Conservation (phyloP, 1,140 invertebrate genomes). For the Drosophila orena region DNA sequence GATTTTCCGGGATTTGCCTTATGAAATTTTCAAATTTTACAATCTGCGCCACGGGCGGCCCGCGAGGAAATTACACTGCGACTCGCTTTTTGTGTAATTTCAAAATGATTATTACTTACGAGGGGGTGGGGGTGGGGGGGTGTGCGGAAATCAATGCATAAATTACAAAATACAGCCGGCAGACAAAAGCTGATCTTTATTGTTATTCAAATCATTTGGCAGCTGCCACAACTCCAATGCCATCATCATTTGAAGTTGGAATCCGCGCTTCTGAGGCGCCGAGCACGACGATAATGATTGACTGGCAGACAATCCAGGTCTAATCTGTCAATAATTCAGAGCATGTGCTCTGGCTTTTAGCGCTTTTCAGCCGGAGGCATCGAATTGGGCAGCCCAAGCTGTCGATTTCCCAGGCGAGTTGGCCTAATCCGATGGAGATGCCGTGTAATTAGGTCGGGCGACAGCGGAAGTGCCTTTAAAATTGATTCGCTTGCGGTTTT, state of each 20-base stretch:
- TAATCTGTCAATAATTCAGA: constrained; percentile 79
- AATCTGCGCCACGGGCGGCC: constrained; percentile 69
- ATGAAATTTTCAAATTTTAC: constrained; percentile 64
- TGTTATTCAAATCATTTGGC: constrained; percentile 78
- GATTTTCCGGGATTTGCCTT: constrained; percentile 64
- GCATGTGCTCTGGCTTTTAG: constrained; percentile 66
- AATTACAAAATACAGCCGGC: constrained; percentile 65
- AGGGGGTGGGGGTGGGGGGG: constrained; percentile 3
- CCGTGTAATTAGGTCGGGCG: constrained; percentile 65
- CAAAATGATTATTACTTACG: constrained; percentile 74
- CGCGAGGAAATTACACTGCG: constrained; percentile 55
- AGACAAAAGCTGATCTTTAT: constrained; percentile 76
- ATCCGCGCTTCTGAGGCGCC: too few species aligned
- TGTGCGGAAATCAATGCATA: constrained; percentile 72
- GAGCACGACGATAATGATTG: constrained; percentile 81
- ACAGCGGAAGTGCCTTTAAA: constrained; percentile 37
- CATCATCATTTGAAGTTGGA: constrained; percentile 29
- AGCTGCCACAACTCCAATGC: constrained; percentile 35
- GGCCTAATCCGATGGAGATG: constrained; percentile 64
- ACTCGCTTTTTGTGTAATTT: constrained; percentile 62
- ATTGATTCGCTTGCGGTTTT: constrained; percentile 23
- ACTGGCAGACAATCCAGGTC: constrained; percentile 46
- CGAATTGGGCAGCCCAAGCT: constrained; percentile 51
- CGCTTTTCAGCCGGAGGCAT: constrained; percentile 40
- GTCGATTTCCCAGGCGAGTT: constrained; percentile 79